Conservation (phyloP, 2,888 invertebrate species). For the Rugalucina vietnamica region DNA sequence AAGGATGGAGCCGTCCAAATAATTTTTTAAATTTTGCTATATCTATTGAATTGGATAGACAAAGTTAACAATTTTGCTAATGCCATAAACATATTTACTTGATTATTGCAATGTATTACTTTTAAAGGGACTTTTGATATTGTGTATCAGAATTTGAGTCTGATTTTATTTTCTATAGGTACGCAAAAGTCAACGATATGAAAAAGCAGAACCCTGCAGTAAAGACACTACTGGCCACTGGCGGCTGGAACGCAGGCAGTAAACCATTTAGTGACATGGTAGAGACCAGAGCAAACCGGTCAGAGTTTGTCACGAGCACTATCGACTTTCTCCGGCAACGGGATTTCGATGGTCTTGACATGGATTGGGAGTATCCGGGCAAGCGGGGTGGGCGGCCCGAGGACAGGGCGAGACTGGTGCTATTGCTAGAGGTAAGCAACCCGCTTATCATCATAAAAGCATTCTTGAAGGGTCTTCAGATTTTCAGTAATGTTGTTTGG, state of each 20-base stretch:
- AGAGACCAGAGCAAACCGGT: conserved; percentile 49
- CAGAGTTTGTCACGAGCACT: conserved; percentile 65
- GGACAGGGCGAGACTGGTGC: conserved; percentile 61
- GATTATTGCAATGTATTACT: too few species aligned
- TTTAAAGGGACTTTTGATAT: too few species aligned
- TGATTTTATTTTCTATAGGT: conserved; percentile 59
- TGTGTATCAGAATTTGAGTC: too few species aligned
- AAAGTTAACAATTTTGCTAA: too few species aligned
- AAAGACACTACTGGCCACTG: conserved; percentile 71
- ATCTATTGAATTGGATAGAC: too few species aligned
- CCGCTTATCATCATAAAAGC: too few species aligned
- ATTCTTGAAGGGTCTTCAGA: background rate
- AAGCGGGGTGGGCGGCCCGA: conserved; percentile 69
- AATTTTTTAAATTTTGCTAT: too few species aligned
- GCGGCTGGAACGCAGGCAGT: conserved; percentile 75
- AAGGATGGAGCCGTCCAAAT: too few species aligned
- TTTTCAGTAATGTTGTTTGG: too few species aligned
- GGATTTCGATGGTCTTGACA: conserved; percentile 72
- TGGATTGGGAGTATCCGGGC: conserved; percentile 78
- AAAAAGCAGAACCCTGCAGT: conserved; percentile 67
- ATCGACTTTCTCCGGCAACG: conserved; percentile 64
- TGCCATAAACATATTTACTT: too few species aligned
- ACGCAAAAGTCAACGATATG: conserved; percentile 66
- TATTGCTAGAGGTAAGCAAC: conserved; percentile 48
- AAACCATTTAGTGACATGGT: conserved; percentile 70